Percentiles rank a stretch among this genome's conserved stretches.
These are phyloP conservation scores for Bradypodion pumilum DNA, from an alignment of 2,797 vertebrate species.

Conservation along the genomic window DNA sequence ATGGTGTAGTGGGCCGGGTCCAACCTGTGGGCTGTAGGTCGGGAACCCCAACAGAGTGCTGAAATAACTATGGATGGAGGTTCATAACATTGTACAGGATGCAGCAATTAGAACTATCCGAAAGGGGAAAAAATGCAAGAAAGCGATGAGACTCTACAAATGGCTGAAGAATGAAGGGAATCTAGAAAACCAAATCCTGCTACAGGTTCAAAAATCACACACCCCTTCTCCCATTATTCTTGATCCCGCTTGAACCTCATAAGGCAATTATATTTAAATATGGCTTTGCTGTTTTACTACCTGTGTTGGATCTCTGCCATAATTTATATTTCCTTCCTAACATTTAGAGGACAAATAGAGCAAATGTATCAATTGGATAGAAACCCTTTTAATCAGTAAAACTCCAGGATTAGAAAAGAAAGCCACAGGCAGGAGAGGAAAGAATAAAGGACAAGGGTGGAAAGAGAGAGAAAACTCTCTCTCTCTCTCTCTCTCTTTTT, in stretches of 20 bases:
- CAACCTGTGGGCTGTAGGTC: no score
- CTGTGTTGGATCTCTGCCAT: constrained; percentile 29
- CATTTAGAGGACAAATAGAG: constrained; percentile 39
- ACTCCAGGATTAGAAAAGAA: constrained; percentile 17
- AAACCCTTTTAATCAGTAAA: constrained; percentile 44
- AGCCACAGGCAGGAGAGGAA: constrained; percentile 33
- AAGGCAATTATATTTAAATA: constrained; percentile 14
- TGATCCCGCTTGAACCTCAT: constrained; percentile 9
- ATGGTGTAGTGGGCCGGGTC: no score
- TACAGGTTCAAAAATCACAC: neutral
- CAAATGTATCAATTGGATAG: constrained; percentile 47
- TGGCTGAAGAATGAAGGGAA: no score
- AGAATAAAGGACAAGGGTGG: constrained; percentile 48
- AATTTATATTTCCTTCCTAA: constrained; percentile 45
- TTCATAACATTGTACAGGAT: no score
- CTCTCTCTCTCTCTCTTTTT: no score
- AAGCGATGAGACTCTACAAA: no score
- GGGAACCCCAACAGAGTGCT: no score
- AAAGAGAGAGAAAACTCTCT: constrained; percentile 40
- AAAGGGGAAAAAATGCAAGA: no score
- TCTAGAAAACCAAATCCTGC: neutral
- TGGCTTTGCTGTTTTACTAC: neutral
- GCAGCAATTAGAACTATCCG: no score
- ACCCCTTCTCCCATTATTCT: neutral
- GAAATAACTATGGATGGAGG: no score